A percentile compares a stretch with the other conserved stretches of the same genome.
phyloP scores from a whole-genome alignment of 2,888 invertebrate species.

The Asteroscopus sphinx region DNA sequence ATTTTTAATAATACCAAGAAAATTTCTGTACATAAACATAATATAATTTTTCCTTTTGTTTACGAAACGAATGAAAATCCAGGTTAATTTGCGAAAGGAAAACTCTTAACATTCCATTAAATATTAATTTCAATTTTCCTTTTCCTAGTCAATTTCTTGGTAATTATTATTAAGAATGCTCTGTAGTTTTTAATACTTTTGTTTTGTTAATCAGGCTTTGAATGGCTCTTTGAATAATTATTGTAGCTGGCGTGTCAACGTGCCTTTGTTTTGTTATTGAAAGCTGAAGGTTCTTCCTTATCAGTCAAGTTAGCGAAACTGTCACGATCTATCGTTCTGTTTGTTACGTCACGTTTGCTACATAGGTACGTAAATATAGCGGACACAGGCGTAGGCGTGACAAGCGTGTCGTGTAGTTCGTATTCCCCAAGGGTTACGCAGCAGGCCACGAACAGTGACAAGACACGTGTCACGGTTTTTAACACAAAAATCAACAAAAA shows the following conservation, averaged over 20 bases:
- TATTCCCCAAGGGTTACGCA: too few relatives aligned
- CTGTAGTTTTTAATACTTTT: slow-evolving; percentile 7
- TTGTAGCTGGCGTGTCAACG: slow-evolving; percentile 11
- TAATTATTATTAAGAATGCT: slow-evolving; percentile 5
- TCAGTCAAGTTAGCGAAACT: slow-evolving; percentile 29
- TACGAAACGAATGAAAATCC: slow-evolving; percentile 5
- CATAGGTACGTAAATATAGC: slow-evolving; percentile 8
- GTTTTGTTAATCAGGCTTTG: slow-evolving; percentile 9
- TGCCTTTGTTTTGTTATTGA: slow-evolving; percentile 22
- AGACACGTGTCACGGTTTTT: too few relatives aligned
- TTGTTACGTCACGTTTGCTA: slow-evolving; percentile 18
- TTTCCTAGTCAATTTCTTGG: slow-evolving; percentile 3
- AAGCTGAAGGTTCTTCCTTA: slow-evolving; percentile 55
- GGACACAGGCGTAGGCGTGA: slow-evolving; percentile 9
- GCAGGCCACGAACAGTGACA: too few relatives aligned
- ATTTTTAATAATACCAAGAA: background rate
- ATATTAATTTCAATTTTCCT: slow-evolving; percentile 19
- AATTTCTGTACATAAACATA: background rate
- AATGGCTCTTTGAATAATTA: slow-evolving; percentile 9
- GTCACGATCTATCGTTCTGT: slow-evolving; percentile 43
- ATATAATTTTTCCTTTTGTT: background rate
- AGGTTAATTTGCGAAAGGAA: slow-evolving; percentile 8
- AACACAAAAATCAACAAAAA: too few relatives aligned
- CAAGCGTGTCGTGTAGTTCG: background rate
- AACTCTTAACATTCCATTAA: slow-evolving; percentile 9